phyloP scores from a whole-genome alignment of 2,797 vertebrate species.

The Dicrostonyx torquatus region DNA sequence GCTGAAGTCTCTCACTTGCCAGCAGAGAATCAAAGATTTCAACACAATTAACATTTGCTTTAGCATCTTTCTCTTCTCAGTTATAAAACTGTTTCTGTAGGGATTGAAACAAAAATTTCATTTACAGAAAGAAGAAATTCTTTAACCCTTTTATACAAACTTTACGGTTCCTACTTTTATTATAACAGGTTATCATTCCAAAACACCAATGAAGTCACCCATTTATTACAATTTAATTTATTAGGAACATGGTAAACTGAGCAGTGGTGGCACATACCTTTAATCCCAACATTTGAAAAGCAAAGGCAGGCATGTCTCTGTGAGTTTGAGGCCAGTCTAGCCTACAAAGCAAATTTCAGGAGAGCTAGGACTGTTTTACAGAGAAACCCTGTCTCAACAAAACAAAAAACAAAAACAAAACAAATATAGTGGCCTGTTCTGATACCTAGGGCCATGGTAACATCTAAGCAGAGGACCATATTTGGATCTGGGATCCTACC shows the following conservation, averaged over 20 bases:
- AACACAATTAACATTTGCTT: neutral
- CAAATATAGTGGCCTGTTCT: neutral
- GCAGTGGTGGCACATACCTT: neutral
- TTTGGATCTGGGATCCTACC: neutral
- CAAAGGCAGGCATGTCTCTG: neutral
- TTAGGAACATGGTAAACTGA: neutral
- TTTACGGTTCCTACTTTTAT: neutral
- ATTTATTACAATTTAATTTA: neutral
- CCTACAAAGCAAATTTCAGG: neutral
- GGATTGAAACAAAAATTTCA: neutral
- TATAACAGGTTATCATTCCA: neutral
- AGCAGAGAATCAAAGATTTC: neutral
- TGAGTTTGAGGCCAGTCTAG: neutral
- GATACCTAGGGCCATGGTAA: too few relatives aligned
- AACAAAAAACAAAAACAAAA: too few relatives aligned
- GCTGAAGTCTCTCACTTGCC: neutral
- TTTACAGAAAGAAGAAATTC: neutral
- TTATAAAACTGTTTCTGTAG: neutral
- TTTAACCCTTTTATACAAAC: neutral
- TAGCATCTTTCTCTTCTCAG: neutral
- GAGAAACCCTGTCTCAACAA: neutral
- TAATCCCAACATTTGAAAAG: neutral
- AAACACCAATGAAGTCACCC: neutral
- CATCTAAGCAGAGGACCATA: neutral
- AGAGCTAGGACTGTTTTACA: neutral